Evolutionary conservation across 2,797 vertebrate species (phyloP), one percentile per base, ranked within the genome.

Genomic region (Arnoldichthys spilopterus): DNA sequence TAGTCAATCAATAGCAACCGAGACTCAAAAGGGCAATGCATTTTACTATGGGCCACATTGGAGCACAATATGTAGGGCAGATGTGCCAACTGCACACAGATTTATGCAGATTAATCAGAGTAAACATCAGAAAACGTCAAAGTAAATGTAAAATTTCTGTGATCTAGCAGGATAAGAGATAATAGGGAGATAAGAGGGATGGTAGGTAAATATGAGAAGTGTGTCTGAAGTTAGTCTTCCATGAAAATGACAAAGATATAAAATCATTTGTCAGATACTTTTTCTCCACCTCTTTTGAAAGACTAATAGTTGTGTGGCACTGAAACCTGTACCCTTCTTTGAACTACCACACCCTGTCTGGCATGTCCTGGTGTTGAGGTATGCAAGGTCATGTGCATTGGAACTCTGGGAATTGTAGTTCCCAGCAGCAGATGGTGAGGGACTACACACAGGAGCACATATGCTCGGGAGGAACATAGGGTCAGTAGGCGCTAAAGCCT

Each of bases 351-450:
- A 72, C 51, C 66, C 64, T 85, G 84, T 84, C 86, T 71, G 58
- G 80, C 76, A 83, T 72, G 74, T 78, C 56, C 81, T 70, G 61
- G 37, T 70, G 82, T 82, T 82, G 88, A 86, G 87, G 76, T 84
- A 89, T 79, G 82, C 83, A 82, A 22, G 32, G 34, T 68, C 66
- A 59, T 78, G 53, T 80, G 79, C 81, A 72, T 18, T 76, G 51
- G 68, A 85, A 76, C 64, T 76, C 67, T 80, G 68, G 70, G 79
- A 68, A 77, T 67, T 28, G 59, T 63, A 67, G 68, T 74, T 90
- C 90, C 89, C 90, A 81, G 24, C 79, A 91, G 88, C 93, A 94
- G 92, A 89, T 91, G 91, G 90, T 88, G 89, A 87, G 86, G 90
- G 90, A 91, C 90, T 85, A 88, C 87, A 81, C 86, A 90, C 85